Base-by-base conservation (phyloP, 2,797 vertebrate species). In the Ctenosaura bakeri region DNA sequence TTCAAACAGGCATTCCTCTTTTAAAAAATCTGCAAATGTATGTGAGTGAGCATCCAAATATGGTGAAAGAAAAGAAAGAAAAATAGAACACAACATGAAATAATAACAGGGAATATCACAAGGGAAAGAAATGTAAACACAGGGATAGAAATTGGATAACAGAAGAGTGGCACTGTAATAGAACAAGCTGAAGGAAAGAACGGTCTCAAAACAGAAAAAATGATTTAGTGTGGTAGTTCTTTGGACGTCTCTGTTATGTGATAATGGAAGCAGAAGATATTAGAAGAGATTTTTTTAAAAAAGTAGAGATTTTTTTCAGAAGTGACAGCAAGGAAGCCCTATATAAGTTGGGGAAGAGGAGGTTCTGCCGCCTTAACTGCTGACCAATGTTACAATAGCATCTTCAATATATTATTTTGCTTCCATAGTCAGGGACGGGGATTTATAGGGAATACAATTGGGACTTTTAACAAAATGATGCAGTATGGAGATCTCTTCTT, bases 361-460 rank as follows among this genome's bases (percentile, higher is more conserved):
- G 42, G 4, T 74, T 7, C 32, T 52, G 42, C 26, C 32, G 10
- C 66, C 22, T 32, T 77, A 46, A 35, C 59, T 32, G 76, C 29
- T 78, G 35, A 59, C 20, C 12, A 54, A 24, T 88, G 62, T 54
- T 54, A 56, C 29, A 83, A 46, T 24, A 90, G 38, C 71, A 20
- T 32, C 9, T n/a, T 38, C 13, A 29, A 52, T 54, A 3, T 77
- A 42, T 24, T 4, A 4, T 86, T 81, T 1, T 52, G 35, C 73
- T 71, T 64, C 69, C 20, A 22, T 38, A 22, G 18, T n/a, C 76
- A 29, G 12, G 50, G 59, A 54, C 18, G 6, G 59, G 74, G 32
- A 0, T 0, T 0, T 62, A 62, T 20, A 71, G 12, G 80, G 2
- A n/a, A 56, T 8, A 35, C 9, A 56, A 35, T 7, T 35, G 52